Evolutionary conservation across 1,140 invertebrate species (phyloP), one percentile per base, ranked within the genome.

Genomic region (Antheraea mylitta): DNA sequence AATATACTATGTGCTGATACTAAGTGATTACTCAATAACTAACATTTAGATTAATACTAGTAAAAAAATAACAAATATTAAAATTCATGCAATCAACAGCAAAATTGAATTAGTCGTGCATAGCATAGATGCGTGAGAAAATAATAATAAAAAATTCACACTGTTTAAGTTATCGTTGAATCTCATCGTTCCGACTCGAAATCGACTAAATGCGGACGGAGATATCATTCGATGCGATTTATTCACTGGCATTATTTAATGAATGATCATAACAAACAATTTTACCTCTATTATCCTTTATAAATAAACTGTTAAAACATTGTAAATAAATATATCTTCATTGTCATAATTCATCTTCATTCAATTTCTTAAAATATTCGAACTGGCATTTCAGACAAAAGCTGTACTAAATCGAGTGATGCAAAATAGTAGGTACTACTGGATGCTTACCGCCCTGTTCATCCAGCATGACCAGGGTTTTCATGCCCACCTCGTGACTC

Each of bases 401-500:
- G 30, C 88, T 86, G 79, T 84, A 85, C 88, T 90, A 91, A 86
- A 78, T 82, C 86, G 87, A 77, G 80, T 89, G 86, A 90, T 91
- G 83, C 88, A 87, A 81, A 89, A 81, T 85, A 89, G 80, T 88
- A 78, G 74, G 73, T 78, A 86, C 89, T 92, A 88, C 85, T 89
- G 87, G 92, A 94, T 94, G 95, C 96, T 97, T 97, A 97, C 97
- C 96, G 96, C 96, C 97, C 97, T 97, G 97, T 94, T 97, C 96
- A 95, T 97, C 96, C 96, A 98, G 96, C 96, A 97, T 97, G 94
- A 97, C 96, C 94, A 97, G 96, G 94, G 96, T 96, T 96, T 96
- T 97, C 96, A 97, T 97, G 94, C 97, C 97, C 93, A 97, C 96
- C 95, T 97, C 96, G 94, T 97, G 96, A 95, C 96, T 97, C 97